Percentiles rank a stretch among this genome's conserved stretches.
These are phyloP conservation scores for Diarsia dahlii DNA, from an alignment of 2,888 invertebrate genomes.

Conservation along the genomic window DNA sequence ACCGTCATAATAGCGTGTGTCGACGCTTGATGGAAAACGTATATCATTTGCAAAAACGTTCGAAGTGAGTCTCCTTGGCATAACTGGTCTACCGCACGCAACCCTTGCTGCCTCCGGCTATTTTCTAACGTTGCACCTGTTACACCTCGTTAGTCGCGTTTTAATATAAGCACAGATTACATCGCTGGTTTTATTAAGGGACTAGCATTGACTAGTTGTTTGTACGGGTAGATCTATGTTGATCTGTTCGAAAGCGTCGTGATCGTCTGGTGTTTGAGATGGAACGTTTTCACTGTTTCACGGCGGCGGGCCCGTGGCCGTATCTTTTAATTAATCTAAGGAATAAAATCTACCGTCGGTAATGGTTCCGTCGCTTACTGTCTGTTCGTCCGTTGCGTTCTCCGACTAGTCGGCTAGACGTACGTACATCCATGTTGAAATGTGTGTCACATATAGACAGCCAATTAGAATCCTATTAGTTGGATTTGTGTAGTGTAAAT, in stretches of 20 bases:
- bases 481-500: slow-evolving; percentile 13
- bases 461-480: slow-evolving; percentile 33
- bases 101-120: slow-evolving; percentile 82
- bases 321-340: slow-evolving; percentile 90
- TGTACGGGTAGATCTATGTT: slow-evolving; percentile 66
- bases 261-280: slow-evolving; percentile 75
- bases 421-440: slow-evolving; percentile 43
- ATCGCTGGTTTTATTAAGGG: slow-evolving; percentile 73
- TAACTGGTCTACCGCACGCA: slow-evolving; percentile 88
- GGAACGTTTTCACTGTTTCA: slow-evolving; percentile 84
- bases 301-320: slow-evolving; percentile 74
- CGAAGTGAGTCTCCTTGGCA: slow-evolving; percentile 82
- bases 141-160: slow-evolving; percentile 71
- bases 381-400: slow-evolving; percentile 75
- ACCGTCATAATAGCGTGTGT: slow-evolving; percentile 69
- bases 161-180: slow-evolving; percentile 71
- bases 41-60: slow-evolving; percentile 86
- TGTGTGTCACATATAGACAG: slow-evolving; percentile 33
- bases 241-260: slow-evolving; percentile 70
- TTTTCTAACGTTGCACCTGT: slow-evolving; percentile 85
- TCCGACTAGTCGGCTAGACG: slow-evolving; percentile 60
- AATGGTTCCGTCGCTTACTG: slow-evolving; percentile 81
- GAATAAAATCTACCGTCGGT: slow-evolving; percentile 85
- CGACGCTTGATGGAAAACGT: slow-evolving; percentile 84
- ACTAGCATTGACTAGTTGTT: slow-evolving; percentile 53